Base-by-base conservation (phyloP, 2,888 invertebrate genomes). In the Thymelicus sylvestris region DNA sequence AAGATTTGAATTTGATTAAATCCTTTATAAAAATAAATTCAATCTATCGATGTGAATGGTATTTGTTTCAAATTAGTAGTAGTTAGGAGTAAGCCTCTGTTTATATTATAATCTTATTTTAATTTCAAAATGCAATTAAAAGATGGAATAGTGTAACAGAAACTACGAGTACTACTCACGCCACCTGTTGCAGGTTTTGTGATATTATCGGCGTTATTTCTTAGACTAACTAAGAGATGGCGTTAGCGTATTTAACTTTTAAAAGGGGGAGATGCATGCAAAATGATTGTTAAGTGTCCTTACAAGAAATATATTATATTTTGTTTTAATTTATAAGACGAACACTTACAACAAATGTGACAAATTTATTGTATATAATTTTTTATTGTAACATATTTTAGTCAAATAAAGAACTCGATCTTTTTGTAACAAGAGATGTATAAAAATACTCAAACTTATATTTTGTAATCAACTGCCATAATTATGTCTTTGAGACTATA, bases 251-350 rank as follows among this genome's bases (percentile, higher is more conserved):
- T 19, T 6, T 19, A 8, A 7, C 0, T 52, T 52, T 50, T 8
- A 52, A 7, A 1, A 7, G 7, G 19, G 50, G 19, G 19, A 19
- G 19, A 12, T 8, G 15, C 5, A 7, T 15, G 50, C 6, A 15
- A 52, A 52, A 52, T 7, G n/a, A 60, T 39, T 60, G 60, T 39
- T 38, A 60, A 60, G 60, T 60, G 60, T 13, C 60, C 60, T 60
- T 60, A n/a, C 39, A 15, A 6, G 39, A 39, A n/a, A 19, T 19
- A 12, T 15, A 19, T 52, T 15, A 19, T 52, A 19, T 52, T 19
- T 19, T 59, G 39, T 39, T 59, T 39, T 31, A 38, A 59, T 15
- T 19, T 19, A 19, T 19, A 52, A 12, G 8, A 44, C 4, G 4
- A 52, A 15, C 6, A 47, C 10, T 10, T 47, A 52, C 19, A 52